Evolutionary conservation across 2,113 vertebrate species (phyloP), one percentile per base, ranked within the genome.

Genomic region (Chloroceryle aenea): DNA sequence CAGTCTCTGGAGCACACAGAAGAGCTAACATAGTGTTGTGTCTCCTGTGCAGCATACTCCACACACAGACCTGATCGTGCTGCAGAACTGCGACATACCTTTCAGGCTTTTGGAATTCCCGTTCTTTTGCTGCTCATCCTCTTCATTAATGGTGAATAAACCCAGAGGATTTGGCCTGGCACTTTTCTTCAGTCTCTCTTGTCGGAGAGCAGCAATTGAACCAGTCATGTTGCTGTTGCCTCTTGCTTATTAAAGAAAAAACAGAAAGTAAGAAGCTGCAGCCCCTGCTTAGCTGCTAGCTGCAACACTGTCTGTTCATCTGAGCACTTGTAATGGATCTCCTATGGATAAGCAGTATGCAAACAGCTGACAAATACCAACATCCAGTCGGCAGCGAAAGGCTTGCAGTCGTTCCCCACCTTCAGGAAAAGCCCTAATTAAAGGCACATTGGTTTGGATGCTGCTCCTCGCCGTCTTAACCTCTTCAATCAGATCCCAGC

Each of bases 141-240:
- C 99, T 98, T 99, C 99, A 15, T 98, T 98, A 97, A 99, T 99
- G 97, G 99, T 99, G 97, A 99, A 99, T 76, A 99, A 98, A 71
- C 98, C 97, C 36, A 98, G 98, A 74, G 98, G 97, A 93, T 96
- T 93, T 56, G 98, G 97, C 91, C 98, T 98, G 95, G 98, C 96
- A 95, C 97, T 97, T 93, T 98, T 99, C 98, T 98, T 99, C 97
- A 98, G 88, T 72, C 98, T 98, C 95, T 98, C 98, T 93, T 98
- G 98, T 88, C 98, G 97, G 90, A 97, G 85, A 83, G 96, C 92
- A 95, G 95, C 89, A 96, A 91, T 89, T 22, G 96, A 98, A 92
- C 98, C 98, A 75, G 93, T 98, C 98, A 98, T 98, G 92, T 73
- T 91, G 97, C 96, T 91, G 96, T 85, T 95, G 91, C 91, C 93